These are phyloP conservation scores for Lota lota DNA, from an alignment of 2,113 vertebrate genomes.

Conservation along the genomic window DNA sequence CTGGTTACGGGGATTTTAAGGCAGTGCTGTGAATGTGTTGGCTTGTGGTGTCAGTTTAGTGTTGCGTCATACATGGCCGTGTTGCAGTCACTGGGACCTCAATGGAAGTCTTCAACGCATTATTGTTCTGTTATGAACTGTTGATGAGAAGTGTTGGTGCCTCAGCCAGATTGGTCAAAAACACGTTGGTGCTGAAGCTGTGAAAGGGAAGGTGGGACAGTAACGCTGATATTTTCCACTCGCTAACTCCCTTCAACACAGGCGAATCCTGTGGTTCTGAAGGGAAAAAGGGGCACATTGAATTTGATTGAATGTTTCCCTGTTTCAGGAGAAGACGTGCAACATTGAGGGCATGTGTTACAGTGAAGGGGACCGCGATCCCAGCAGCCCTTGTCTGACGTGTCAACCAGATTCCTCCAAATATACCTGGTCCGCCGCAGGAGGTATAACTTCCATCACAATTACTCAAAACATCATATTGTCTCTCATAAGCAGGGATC, in stretches of 20 bases:
- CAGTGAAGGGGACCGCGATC: conserved; percentile 75
- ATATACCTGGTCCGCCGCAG: conserved; percentile 80
- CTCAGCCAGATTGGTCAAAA: not conserved
- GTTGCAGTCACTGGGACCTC: no score
- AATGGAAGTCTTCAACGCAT: not conserved
- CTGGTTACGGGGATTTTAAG: no score
- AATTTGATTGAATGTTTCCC: not conserved
- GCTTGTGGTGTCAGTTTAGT: no score
- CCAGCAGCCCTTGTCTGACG: conserved; percentile 78
- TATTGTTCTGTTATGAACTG: not conserved
- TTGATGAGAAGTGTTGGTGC: not conserved
- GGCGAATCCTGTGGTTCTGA: no score
- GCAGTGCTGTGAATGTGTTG: no score
- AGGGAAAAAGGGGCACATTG: not conserved
- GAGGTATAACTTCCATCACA: conserved; percentile 63
- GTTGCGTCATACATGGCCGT: no score
- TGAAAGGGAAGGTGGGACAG: no score
- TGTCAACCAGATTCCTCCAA: conserved; percentile 82
- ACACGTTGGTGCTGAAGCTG: no score
- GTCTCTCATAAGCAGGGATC: not conserved
- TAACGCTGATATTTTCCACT: no score
- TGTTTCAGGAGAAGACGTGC: conserved; percentile 83
- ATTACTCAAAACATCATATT: not conserved
- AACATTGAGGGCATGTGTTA: conserved; percentile 83
- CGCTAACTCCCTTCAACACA: no score